phyloP scores from a whole-genome alignment of 1,140 invertebrate genomes.

The Trichonephila clavata region DNA sequence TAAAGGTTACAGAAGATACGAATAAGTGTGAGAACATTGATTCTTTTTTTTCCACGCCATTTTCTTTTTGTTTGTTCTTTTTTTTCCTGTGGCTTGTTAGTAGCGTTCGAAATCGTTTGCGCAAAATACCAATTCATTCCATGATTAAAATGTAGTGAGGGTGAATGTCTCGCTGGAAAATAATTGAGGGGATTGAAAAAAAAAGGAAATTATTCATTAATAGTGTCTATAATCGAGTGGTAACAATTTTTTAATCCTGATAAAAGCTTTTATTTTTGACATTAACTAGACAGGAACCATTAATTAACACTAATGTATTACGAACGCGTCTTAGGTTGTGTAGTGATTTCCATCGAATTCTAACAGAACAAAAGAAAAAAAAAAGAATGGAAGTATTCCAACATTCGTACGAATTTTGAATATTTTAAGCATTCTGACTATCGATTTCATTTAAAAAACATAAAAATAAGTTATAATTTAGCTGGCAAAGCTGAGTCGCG shows the following conservation, averaged over 20 bases:
- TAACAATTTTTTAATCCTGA: constrained; percentile 20
- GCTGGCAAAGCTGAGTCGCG: no score
- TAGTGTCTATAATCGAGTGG: background rate
- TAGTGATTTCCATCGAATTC: background rate
- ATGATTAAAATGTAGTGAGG: constrained; percentile 4
- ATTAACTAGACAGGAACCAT: constrained; percentile 31
- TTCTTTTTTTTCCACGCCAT: background rate
- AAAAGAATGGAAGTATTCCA: background rate
- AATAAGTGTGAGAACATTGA: background rate
- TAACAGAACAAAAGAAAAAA: background rate
- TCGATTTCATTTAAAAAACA: no score
- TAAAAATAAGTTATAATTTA: no score
- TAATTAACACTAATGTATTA: constrained; percentile 32
- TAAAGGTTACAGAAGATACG: background rate
- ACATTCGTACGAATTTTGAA: background rate
- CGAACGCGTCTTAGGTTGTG: background rate
- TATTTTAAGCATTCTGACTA: background rate
- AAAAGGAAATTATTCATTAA: constrained; percentile 27
- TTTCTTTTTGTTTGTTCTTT: background rate
- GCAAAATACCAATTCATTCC: constrained; percentile 11
- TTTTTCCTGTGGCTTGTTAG: background rate
- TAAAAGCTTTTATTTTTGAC: constrained; percentile 20
- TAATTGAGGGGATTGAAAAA: background rate
- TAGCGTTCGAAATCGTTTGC: constrained; percentile 2
- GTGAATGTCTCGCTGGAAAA: background rate